Evolutionary conservation across 2,113 vertebrate genomes (phyloP).

Genomic region (Microtus richardsoni): DNA sequence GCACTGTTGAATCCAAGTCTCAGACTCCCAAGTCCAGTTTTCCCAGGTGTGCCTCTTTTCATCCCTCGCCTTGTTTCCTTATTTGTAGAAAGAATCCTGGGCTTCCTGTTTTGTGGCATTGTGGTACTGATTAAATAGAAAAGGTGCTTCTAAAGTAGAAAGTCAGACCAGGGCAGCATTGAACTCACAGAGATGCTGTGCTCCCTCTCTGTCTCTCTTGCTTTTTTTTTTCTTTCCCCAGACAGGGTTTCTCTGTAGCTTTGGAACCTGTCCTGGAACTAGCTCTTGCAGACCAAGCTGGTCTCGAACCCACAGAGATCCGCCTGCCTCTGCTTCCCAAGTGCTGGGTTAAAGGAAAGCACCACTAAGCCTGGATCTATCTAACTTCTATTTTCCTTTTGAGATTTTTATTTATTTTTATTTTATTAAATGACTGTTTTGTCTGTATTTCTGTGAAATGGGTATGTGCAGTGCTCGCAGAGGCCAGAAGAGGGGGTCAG

Average conservation of each 20-base stretch:
- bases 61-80: neutral
- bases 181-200: neutral
- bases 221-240: no score
- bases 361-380: neutral
- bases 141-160: neutral
- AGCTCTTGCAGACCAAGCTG: neutral
- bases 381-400: neutral
- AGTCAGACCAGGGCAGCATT: no score
- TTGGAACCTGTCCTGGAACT: no score
- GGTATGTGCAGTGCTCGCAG: no score
- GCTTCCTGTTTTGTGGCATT: neutral
- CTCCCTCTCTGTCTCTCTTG: no score
- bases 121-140: neutral
- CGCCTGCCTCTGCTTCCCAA: neutral
- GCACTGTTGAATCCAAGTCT: neutral
- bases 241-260: no score
- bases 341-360: neutral
- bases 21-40: neutral
- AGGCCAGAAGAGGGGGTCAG: neutral
- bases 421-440: neutral
- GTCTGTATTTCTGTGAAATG: neutral
- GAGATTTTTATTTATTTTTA: neutral
- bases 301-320: neutral
- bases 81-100: conserved; percentile 19
- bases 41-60: neutral